Evolutionary conservation across 2,113 vertebrate species (phyloP), one percentile per base, ranked within the genome.

Genomic region (Collichthys lucidus): DNA sequence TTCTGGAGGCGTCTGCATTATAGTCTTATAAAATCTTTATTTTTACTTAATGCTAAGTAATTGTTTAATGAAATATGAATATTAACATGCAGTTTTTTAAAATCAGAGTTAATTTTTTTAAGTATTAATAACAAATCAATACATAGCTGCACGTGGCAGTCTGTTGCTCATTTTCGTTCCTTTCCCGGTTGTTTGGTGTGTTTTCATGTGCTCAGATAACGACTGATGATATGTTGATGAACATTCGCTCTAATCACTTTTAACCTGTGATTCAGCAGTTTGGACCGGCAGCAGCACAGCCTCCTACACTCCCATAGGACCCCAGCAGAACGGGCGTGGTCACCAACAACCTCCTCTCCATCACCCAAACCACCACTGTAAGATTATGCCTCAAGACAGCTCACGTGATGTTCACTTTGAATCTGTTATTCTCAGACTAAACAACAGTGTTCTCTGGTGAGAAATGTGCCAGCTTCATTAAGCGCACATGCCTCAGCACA

Each of bases 211-310:
- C 22, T 26, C 5, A 49, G 9, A 67, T 2, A n/a, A 52, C 15
- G 17, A 22, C 22, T 26, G 35, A 40, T 42, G 19, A 40, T 40
- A 8, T 40, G 42, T 35, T 50, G 3, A 50, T 35, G 9, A 31
- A 50, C 24, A 8, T 11, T 40, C 26, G 52, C 35, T 17, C 24
- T 69, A 1, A 29, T 65, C 64, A 55, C 20, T 2, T 56, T 15
- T 56, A 57, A 3, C 4, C 66, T 85, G 60, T 62, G 63, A 74
- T 59, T 29, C 83, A 94, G 93, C 95, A 22, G 92, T 93, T 11
- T 96, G 96, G 96, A 95, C 94, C 16, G 93, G 95, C 84, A 94
- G 91, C 87, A 94, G 88, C 74, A 92, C 95, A 0, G 93, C 95
- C 42, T 86, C 92, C 84, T 96, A 96, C 79, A 84, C 94, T 20